Conservation (phyloP, 2,797 vertebrate genomes). For the Lophius americanus region DNA sequence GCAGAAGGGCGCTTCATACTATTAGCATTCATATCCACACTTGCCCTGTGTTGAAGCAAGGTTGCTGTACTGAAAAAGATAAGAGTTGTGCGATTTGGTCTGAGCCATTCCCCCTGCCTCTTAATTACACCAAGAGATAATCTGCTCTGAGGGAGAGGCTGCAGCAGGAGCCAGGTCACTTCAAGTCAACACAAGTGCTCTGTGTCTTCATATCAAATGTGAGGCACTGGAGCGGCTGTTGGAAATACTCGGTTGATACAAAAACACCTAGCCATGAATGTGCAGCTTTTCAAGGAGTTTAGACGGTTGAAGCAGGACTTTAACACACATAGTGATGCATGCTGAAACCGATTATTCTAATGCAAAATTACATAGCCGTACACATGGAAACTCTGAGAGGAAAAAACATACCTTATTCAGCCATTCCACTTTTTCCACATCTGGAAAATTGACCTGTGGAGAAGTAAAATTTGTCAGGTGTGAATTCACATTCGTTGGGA, state of each 20-base stretch:
- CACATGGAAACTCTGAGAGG: not conserved
- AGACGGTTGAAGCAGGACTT: not conserved
- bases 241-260: not conserved
- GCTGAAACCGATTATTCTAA: not conserved
- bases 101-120: constrained; percentile 44
- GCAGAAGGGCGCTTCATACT: constrained; percentile 38
- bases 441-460: constrained; percentile 90
- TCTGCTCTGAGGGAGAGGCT: constrained; percentile 49
- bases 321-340: not conserved
- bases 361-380: not conserved
- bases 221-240: constrained; percentile 11
- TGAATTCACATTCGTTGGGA: constrained; percentile 22
- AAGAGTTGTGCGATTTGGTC: constrained; percentile 49
- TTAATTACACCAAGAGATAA: constrained; percentile 67
- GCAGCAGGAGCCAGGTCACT: constrained; percentile 43
- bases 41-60: constrained; percentile 31
- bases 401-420: constrained; percentile 88
- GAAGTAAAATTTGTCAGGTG: constrained; percentile 28
- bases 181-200: constrained; percentile 21
- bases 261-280: constrained; percentile 11
- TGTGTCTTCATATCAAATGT: constrained; percentile 25
- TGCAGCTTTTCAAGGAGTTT: constrained; percentile 1
- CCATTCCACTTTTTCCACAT: constrained; percentile 94
- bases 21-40: constrained; percentile 70
- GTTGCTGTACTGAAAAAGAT: constrained; percentile 58